Evolutionary conservation across 2,113 vertebrate genomes (phyloP).

Genomic region (Labrus mixtus): DNA sequence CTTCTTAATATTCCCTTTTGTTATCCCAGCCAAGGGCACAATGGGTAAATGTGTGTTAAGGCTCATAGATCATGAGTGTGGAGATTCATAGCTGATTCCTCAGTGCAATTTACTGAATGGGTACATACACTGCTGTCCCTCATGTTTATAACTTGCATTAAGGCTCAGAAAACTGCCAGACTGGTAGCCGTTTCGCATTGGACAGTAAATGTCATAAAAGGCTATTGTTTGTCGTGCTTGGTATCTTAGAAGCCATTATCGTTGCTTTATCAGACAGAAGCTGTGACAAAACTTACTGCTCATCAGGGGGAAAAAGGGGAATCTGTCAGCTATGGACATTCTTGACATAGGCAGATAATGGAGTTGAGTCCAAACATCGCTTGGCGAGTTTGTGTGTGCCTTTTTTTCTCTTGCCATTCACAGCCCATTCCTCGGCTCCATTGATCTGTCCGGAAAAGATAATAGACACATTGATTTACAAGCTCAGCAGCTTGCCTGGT

Average conservation of each 20-base stretch:
- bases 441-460: conserved; percentile 76
- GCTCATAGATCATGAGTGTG: conserved; percentile 36
- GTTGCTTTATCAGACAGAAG: neutral
- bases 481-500: conserved; percentile 71
- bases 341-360: conserved; percentile 37
- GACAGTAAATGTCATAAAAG: neutral
- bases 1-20: conserved; percentile 45
- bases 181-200: neutral
- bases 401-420: conserved; percentile 47
- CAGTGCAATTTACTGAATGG: conserved; percentile 6
- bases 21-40: conserved; percentile 50
- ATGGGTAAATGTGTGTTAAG: conserved; percentile 40
- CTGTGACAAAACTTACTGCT: conserved; percentile 20
- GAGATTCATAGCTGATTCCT: conserved; percentile 25
- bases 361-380: conserved; percentile 19
- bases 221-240: neutral
- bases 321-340: conserved; percentile 37
- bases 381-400: conserved; percentile 11
- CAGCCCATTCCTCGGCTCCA: conserved; percentile 63
- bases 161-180: neutral
- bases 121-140: conserved; percentile 10
- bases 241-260: neutral
- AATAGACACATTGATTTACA: conserved; percentile 80
- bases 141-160: conserved; percentile 17
- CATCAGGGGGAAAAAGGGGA: conserved; percentile 25